These are phyloP conservation scores for Oikopleura albicans DNA, from an alignment of 23 tunicate species.

Conservation along the genomic window DNA sequence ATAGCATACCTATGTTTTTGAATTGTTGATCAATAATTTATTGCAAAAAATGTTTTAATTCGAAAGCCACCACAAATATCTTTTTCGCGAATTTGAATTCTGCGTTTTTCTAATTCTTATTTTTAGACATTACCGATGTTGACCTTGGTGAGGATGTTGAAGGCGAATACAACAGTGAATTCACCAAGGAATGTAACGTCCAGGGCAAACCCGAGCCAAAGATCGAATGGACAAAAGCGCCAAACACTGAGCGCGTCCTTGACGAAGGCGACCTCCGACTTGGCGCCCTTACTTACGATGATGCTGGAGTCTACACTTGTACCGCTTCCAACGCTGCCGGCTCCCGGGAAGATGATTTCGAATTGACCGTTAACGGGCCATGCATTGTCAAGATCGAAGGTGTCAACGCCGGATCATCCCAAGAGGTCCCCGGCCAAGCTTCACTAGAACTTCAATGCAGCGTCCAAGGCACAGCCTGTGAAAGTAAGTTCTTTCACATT, in stretches of 20 bases:
- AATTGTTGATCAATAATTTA: too few relatives aligned
- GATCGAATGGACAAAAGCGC: neutral
- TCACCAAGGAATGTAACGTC: neutral
- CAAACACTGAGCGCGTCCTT: neutral
- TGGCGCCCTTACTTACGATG: neutral
- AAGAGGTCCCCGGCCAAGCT: neutral
- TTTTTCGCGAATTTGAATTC: neutral
- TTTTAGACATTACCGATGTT: neutral
- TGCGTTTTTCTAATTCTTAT: neutral
- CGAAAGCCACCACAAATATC: too few relatives aligned
- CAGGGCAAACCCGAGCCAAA: neutral
- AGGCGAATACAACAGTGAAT: neutral
- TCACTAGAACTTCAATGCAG: neutral
- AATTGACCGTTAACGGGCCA: neutral
- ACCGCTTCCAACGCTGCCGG: slow-evolving; percentile 13
- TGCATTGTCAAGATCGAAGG: neutral
- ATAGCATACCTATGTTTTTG: too few relatives aligned
- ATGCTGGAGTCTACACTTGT: neutral
- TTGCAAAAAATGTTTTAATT: too few relatives aligned
- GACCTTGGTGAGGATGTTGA: neutral
- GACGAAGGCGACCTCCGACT: neutral
- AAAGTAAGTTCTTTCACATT: neutral
- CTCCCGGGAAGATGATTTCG: neutral
- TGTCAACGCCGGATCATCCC: neutral
- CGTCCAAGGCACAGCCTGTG: neutral